Evolutionary conservation across 2,113 vertebrate genomes (phyloP).

Genomic region (Tylochromis polylepis): DNA sequence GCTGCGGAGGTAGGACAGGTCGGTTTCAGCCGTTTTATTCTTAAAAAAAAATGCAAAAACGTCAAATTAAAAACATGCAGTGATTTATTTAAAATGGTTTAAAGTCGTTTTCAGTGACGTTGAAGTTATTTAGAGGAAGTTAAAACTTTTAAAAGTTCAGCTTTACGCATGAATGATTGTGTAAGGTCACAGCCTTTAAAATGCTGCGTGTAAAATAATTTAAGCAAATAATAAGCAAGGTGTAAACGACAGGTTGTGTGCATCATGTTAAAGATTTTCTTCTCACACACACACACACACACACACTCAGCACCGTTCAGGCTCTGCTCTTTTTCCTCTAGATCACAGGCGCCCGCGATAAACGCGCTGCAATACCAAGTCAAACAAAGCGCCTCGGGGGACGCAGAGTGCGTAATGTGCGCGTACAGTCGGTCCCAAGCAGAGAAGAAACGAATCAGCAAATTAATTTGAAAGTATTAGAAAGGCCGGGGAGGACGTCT

Average conservation of each 20-base stretch:
- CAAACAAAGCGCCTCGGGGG: constrained; percentile 61
- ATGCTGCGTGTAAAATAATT: not conserved
- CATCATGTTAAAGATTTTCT: not conserved
- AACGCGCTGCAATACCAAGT: constrained; percentile 29
- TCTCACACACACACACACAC: not conserved
- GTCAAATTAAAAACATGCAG: not conserved
- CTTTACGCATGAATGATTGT: not conserved
- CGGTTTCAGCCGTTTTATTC: not conserved
- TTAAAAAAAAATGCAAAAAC: not conserved
- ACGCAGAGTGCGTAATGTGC: constrained; percentile 32
- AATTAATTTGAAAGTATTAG: constrained; percentile 63
- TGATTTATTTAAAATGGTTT: not conserved
- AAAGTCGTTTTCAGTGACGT: not conserved
- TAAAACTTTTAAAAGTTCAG: not conserved
- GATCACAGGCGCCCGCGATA: not conserved
- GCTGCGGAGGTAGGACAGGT: constrained; percentile 42
- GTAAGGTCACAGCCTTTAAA: not conserved
- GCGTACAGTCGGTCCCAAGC: constrained; percentile 53
- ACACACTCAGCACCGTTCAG: not conserved
- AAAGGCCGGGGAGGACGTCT: constrained; percentile 62
- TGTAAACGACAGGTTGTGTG: not conserved
- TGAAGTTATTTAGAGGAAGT: not conserved
- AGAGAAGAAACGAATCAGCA: constrained; percentile 56
- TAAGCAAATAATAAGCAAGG: too few species aligned
- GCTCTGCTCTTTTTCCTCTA: not conserved